Percentiles rank a stretch among this genome's conserved stretches.
These are phyloP conservation scores for Albula goreensis DNA, from an alignment of 2,113 vertebrate species.

Conservation along the genomic window DNA sequence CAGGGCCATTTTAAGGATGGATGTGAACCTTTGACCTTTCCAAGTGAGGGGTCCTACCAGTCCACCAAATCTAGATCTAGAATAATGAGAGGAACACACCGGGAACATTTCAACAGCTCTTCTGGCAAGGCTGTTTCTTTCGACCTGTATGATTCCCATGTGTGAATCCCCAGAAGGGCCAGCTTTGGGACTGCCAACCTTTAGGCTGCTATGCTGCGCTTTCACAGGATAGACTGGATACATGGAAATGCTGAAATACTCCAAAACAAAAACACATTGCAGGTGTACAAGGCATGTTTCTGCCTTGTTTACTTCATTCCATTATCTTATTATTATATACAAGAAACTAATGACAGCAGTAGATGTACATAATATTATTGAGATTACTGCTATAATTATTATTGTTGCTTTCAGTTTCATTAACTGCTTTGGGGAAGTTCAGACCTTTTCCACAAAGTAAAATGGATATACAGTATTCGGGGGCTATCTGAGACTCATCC, in stretches of 20 bases:
- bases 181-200: not conserved
- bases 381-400: no score
- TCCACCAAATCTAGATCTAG: not conserved
- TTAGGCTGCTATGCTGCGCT: not conserved
- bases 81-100: not conserved
- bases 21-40: not conserved
- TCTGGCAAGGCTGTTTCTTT: not conserved
- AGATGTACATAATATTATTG: no score
- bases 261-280: not conserved
- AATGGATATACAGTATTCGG: no score
- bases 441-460: no score
- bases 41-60: not conserved
- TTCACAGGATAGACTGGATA: not conserved
- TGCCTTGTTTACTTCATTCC: not conserved
- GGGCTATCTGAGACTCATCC: no score
- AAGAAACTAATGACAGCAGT: no score
- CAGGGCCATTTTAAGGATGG: not conserved
- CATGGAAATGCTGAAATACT: not conserved
- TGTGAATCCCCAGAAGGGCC: not conserved
- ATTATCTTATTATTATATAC: not conserved
- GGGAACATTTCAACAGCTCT: not conserved
- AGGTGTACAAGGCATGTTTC: not conserved
- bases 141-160: not conserved
- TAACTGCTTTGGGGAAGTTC: no score
- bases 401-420: no score